Conservation (phyloP, 2,888 invertebrate species). For the Isoperla grammatica region DNA sequence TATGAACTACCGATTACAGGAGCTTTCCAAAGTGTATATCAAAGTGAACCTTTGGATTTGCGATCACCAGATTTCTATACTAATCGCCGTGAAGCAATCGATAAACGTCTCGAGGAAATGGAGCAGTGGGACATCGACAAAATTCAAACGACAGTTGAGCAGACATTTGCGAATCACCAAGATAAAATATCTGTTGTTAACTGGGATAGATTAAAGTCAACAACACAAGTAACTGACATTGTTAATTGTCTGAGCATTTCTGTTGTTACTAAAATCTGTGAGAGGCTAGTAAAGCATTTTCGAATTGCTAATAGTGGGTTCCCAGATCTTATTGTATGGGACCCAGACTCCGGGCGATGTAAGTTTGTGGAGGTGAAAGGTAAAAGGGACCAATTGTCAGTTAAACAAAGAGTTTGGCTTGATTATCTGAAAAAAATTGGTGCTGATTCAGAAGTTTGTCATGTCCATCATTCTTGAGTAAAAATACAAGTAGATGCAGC, state of each 20-base stretch:
- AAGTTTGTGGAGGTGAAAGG: constrained; percentile 86
- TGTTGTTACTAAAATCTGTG: constrained; percentile 53
- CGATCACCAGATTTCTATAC: constrained; percentile 59
- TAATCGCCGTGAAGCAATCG: constrained; percentile 55
- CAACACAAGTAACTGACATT: constrained; percentile 38
- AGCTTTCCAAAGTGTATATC: constrained; percentile 60
- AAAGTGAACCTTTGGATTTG: constrained; percentile 68
- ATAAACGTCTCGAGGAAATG: constrained; percentile 46
- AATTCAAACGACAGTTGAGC: constrained; percentile 45
- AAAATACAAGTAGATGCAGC: too few relatives aligned
- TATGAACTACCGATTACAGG: constrained; percentile 54
- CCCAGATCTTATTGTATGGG: constrained; percentile 81
- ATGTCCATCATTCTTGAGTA: too few relatives aligned
- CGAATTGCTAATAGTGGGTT: constrained; percentile 64
- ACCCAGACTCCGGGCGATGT: constrained; percentile 50
- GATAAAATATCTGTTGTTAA: constrained; percentile 43
- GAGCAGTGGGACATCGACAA: constrained; percentile 41
- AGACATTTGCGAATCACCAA: constrained; percentile 41
- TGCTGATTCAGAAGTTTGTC: constrained; percentile 67
- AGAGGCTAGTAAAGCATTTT: constrained; percentile 54
- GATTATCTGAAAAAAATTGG: constrained; percentile 57
- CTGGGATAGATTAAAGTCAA: constrained; percentile 46
- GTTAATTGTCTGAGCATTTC: constrained; percentile 50
- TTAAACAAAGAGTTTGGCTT: constrained; percentile 80
- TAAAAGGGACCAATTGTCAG: constrained; percentile 70